Conservation (phyloP, 1,140 invertebrate genomes). For the Halictus rubicundus region DNA sequence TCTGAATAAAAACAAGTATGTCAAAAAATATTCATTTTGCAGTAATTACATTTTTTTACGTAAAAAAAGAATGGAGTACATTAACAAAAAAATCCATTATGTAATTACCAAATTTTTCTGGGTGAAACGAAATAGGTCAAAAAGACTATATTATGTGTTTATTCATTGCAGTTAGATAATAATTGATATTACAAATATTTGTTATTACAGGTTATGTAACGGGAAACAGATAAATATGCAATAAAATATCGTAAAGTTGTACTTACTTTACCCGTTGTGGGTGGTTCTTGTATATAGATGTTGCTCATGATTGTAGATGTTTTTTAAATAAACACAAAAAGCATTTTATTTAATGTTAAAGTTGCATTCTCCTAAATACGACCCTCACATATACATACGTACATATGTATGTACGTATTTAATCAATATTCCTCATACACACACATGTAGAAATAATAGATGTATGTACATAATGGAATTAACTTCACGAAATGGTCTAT, state of each 20-base stretch:
- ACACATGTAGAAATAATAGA: neutral
- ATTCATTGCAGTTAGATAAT: slow-evolving; percentile 29
- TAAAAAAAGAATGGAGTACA: too few species aligned
- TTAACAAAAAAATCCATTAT: neutral
- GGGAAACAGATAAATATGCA: neutral
- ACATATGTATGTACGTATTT: neutral
- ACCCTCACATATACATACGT: neutral
- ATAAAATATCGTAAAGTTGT: slow-evolving; percentile 16
- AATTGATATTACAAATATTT: slow-evolving; percentile 22
- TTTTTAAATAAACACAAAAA: neutral
- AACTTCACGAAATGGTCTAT: neutral
- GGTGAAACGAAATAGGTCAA: slow-evolving; percentile 32
- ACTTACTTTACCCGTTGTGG: slow-evolving; percentile 94
- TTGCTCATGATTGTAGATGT: slow-evolving; percentile 86
- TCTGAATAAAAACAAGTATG: too few species aligned
- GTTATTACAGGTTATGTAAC: slow-evolving; percentile 26
- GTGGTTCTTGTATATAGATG: slow-evolving; percentile 98
- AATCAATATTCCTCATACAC: neutral
- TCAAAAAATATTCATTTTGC: too few species aligned
- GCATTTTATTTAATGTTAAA: neutral
- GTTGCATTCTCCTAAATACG: too few species aligned
- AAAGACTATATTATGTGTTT: neutral
- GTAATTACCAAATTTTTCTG: slow-evolving; percentile 27
- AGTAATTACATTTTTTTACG: too few species aligned
- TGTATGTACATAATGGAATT: neutral